Evolutionary conservation across 2,113 vertebrate genomes (phyloP), one percentile per base, ranked within the genome.

Genomic region (Marmota monax): DNA sequence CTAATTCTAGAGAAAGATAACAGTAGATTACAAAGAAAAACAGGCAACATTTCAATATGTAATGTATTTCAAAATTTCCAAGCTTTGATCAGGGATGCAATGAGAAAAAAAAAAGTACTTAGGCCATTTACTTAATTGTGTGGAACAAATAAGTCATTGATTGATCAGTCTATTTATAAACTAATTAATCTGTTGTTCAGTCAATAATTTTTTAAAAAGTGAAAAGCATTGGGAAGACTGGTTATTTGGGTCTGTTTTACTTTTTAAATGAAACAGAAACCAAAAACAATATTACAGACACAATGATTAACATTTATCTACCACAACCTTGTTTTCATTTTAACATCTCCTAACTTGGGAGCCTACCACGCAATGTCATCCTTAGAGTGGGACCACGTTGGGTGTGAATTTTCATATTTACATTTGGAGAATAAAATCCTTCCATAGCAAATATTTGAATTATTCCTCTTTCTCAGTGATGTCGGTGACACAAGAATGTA

Each of bases 131-230:
- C 51, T 92, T 51, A 72, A 95, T 27, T 61, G 7, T 83, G 2
- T 20, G 84, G 63, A 67, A 93, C 42, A 79, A 34, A 90, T 82
- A 80, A 37, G 85, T 32, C 65, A 94, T 91, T 18, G 80, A 45
- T 9, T 18, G 48, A 82, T 61, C 84, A 37, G 69, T 72, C 65
- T 82, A 7, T 76, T 96, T 34, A 80, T 34, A 86, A n/a, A 9
- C 1, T 22, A 11, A 27, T 61, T 22, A 93, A 80, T 32, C 10
- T 39, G 6, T 9, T 42, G 37, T 22, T 94, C 37, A 84, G 56
- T 78, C 77, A 92, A 73, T 65, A 67, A 77, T 78, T 29, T 48
- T 53, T 53, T 53, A 74, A 90, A 73, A 4, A 37, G 17, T 20
- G 32, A 53, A 32, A 82, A 51, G 2, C 5, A 67, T n/a, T 16